These are phyloP conservation scores for Scolopax bukidnonensis DNA, from an alignment of 2,797 vertebrate genomes.

Conservation along the genomic window DNA sequence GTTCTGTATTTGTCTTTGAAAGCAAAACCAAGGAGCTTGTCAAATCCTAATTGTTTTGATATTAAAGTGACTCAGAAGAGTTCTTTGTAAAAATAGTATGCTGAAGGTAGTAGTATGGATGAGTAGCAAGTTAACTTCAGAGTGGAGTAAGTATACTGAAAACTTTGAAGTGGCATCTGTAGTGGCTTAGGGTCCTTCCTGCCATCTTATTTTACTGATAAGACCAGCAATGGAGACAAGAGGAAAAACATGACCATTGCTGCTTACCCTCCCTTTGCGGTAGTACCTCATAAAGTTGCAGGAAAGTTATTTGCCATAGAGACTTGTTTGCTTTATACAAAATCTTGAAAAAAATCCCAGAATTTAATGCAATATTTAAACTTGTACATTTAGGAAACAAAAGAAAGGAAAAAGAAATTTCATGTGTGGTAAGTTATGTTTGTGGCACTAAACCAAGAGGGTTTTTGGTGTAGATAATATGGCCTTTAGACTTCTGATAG, in stretches of 20 bases:
- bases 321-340: background rate
- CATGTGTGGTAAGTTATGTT: background rate
- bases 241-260: rapidly evolving
- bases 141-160: background rate
- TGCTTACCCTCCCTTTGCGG: background rate
- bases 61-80: background rate
- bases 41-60: background rate
- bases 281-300: background rate
- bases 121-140: background rate
- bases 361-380: background rate
- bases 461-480: background rate
- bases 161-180: background rate
- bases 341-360: background rate
- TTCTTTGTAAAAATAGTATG: background rate
- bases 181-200: background rate
- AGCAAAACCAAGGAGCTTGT: background rate
- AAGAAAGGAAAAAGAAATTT: background rate
- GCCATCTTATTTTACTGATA: background rate
- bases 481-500: background rate
- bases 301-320: background rate
- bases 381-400: background rate
- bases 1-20: background rate
- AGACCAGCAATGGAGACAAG: background rate
- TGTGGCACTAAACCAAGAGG: background rate
- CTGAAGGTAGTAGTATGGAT: background rate